Percentiles rank a stretch among this genome's conserved stretches.
Conservation (phyloP, 1,140 invertebrate genomes). For the Ooceraea biroi region DNA sequence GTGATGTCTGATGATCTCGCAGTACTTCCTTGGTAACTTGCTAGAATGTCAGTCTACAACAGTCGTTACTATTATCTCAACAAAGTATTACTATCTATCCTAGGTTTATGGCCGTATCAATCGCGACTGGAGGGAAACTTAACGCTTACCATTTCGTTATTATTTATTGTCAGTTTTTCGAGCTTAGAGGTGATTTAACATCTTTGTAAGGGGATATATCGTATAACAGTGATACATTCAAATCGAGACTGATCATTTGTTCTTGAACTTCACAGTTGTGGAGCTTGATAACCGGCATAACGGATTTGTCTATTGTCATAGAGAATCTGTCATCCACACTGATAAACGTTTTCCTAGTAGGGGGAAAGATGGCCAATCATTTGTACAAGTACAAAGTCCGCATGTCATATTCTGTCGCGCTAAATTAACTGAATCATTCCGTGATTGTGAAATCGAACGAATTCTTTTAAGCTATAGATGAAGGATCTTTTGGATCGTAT, state of each 20-base stretch:
- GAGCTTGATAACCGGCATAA: conserved; percentile 23
- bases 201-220: neutral
- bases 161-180: conserved; percentile 11
- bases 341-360: neutral
- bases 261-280: neutral
- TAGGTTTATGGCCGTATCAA: conserved; percentile 42
- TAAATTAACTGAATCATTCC: neutral
- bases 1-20: neutral
- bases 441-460: conserved; percentile 2
- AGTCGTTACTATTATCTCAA: conserved; percentile 42
- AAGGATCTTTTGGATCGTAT: neutral
- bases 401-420: neutral
- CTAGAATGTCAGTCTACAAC: conserved; percentile 33
- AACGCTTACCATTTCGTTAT: neutral
- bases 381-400: conserved; percentile 22
- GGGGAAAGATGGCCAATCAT: conserved; percentile 40
- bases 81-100: neutral
- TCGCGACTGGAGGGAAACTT: conserved; percentile 8
- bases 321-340: conserved; percentile 1
- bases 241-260: neutral
- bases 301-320: conserved; percentile 23
- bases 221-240: neutral
- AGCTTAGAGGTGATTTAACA: conserved; percentile 2
- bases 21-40: neutral
- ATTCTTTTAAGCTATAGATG: neutral